Conservation (phyloP, 2,797 vertebrate genomes). For the Chloroceryle inda region DNA sequence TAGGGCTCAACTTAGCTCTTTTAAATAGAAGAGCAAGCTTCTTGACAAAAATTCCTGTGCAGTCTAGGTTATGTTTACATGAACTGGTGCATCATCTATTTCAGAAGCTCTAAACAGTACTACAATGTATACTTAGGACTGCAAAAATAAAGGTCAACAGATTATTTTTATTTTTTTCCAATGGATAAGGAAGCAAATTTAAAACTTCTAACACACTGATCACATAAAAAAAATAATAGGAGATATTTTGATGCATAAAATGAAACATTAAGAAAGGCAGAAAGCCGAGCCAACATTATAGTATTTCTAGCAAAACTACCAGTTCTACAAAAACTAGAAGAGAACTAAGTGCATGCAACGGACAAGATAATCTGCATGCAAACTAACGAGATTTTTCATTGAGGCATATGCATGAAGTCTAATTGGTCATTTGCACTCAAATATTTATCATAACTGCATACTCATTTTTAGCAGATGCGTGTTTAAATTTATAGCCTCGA, state of each 20-base stretch:
- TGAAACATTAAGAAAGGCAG: not conserved
- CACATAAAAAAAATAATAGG: not conserved
- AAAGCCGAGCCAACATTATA: not conserved
- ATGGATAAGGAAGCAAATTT: not conserved
- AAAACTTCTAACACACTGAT: not conserved
- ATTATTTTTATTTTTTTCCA: not conserved
- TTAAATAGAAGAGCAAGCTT: conserved; percentile 16
- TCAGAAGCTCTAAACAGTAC: not conserved
- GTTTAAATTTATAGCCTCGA: not conserved
- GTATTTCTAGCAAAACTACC: not conserved
- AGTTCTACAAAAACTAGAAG: not conserved
- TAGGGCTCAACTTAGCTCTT: conserved; percentile 25
- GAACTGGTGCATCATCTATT: not conserved
- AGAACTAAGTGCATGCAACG: not conserved
- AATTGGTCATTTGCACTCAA: not conserved
- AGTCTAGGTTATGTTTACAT: not conserved
- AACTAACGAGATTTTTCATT: not conserved
- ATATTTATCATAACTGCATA: not conserved
- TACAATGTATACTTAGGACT: not conserved
- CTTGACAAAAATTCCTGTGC: conserved; percentile 25
- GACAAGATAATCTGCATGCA: not conserved
- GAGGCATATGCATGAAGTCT: not conserved
- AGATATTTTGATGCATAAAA: not conserved
- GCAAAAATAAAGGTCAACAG: not conserved
- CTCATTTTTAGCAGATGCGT: not conserved